Base-by-base conservation (phyloP, 2,797 vertebrate genomes). In the Knipowitschia caucasica region DNA sequence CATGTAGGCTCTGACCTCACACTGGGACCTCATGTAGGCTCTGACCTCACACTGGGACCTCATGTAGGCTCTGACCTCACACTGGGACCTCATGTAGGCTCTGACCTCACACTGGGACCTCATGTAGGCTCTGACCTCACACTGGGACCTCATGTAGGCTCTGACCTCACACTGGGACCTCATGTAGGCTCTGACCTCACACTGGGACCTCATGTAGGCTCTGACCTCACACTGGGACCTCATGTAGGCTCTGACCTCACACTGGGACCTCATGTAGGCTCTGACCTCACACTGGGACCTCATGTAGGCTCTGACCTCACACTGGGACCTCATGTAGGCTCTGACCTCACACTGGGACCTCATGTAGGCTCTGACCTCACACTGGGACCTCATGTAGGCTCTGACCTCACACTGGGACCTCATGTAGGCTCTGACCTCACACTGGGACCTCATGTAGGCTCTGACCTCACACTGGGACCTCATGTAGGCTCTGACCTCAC, bases 211-310 rank as follows among this genome's bases (percentile, higher is more conserved):
- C n/a, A n/a, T n/a, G n/a, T n/a, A n/a, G n/a, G n/a, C n/a, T n/a
- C n/a, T n/a, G n/a, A n/a, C n/a, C n/a, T n/a, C n/a, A n/a, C n/a
- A 98, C 81, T 99, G 96, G 96, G 94, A 98, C 86, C 82, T 81
- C 76, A 84, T 93, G 96, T 99, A 68, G 0, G 77, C 62, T 7
- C 14, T 23, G 7, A n/a, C 4, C 18, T 18, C 17, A 9, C 33
- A 98, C 81, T 99, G 96, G 96, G 94, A 98, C 86, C 82, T 81
- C 76, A 84, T 93, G 96, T 99, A 68, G 0, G 77, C 62, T 7
- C 14, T 23, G 7, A n/a, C 4, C 18, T 18, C 17, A 9, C 33
- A 98, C 81, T 99, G 96, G 96, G 94, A 98, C 86, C 82, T 81
- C 76, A 84, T 93, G 96, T 99, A 68, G 0, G 77, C 62, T 7